Evolutionary conservation across 2,113 vertebrate genomes (phyloP), one percentile per base, ranked within the genome.

Genomic region (Hippocampus mohnikei): DNA sequence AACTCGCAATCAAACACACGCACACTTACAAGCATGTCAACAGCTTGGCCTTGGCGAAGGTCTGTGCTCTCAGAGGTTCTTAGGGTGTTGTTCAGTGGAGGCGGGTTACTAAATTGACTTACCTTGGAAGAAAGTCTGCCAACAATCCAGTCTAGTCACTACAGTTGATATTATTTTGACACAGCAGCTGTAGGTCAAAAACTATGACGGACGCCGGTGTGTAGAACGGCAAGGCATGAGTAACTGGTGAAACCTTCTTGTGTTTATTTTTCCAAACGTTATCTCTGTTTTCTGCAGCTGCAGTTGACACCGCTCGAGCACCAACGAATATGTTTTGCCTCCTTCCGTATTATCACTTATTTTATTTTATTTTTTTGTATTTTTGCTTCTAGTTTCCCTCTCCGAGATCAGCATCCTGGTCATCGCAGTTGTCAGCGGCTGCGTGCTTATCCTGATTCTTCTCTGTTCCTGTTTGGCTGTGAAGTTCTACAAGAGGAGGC

Each of bases 371-470:
- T 29, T 44, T 53, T 5, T 33, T 5, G 5, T 33, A 33, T 3
- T 59, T 15, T 11, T 21, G 8, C 23, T 67, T 65, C 5, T 78
- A 98, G 96, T 84, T 20, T 81, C 25, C 1, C 71, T 96, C 81
- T 97, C 96, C 0, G 96, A 98, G 79, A 94, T 96, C 50, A 81
- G 90, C 53, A 87, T 97, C 76, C 83, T 98, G 90, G 89, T 86
- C 0, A 67, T 94, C 33, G 89, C 89, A 25, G 91, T 96, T 0
- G 96, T 95, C 3, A 92, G 88, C 0, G 87, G 92, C 56, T 95
- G 94, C 2, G 84, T 37, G 0, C 10, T 94, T 27, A 92, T 96
- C 84, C 80, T 97, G 56, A 0, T 94, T 21, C 40, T 95, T 52
- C 92, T 98, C 0, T 55, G 52, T 0, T 71, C 74, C 0, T 81